These are phyloP conservation scores for Amphipyra berbera DNA, from an alignment of 2,888 invertebrate genomes.

Conservation along the genomic window DNA sequence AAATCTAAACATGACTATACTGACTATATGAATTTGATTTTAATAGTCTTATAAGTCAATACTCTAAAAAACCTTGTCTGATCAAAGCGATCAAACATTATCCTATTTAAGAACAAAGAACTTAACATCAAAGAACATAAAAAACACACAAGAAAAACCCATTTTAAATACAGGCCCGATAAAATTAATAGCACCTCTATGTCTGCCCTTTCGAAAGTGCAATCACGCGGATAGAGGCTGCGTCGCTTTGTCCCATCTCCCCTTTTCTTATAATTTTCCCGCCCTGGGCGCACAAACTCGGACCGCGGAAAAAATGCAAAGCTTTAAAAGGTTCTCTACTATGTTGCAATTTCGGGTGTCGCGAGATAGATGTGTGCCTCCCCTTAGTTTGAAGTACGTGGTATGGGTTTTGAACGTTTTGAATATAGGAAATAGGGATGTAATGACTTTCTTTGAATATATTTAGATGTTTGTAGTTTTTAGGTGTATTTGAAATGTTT, in stretches of 20 bases:
- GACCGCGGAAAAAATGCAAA: constrained; percentile 74
- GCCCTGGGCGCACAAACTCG: constrained; percentile 62
- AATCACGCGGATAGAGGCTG: constrained; percentile 74
- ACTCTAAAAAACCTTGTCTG: not conserved
- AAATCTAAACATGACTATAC: no score
- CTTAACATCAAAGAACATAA: constrained; percentile 27
- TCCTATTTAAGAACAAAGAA: not conserved
- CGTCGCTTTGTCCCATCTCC: constrained; percentile 70
- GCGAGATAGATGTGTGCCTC: constrained; percentile 47
- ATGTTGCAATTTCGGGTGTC: constrained; percentile 50
- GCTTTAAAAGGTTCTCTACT: constrained; percentile 64
- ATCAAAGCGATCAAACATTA: not conserved
- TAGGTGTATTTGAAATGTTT: no score
- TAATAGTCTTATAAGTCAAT: not conserved
- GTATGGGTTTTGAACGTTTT: constrained; percentile 37
- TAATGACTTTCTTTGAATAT: constrained; percentile 38
- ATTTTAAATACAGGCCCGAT: constrained; percentile 46
- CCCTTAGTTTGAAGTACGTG: constrained; percentile 53
- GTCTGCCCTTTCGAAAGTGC: constrained; percentile 67
- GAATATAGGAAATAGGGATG: constrained; percentile 17
- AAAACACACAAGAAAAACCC: constrained; percentile 25
- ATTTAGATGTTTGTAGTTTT: constrained; percentile 3
- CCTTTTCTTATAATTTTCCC: constrained; percentile 76
- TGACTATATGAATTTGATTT: no score
- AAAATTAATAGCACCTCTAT: constrained; percentile 57